phyloP scores from a whole-genome alignment of 2,113 vertebrate genomes.

The Podarcis cretensis region DNA sequence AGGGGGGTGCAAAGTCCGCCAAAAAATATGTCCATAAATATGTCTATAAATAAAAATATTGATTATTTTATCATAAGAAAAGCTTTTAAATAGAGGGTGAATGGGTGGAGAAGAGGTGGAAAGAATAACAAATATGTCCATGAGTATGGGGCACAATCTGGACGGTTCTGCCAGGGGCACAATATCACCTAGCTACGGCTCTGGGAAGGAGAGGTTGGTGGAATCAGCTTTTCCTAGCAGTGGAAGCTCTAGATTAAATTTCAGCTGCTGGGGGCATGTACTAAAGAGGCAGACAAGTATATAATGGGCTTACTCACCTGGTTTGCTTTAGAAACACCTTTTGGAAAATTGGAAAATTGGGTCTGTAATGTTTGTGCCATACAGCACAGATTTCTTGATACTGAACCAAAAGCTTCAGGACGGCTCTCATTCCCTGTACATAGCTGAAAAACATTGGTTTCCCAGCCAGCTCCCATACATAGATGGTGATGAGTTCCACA shows the following conservation, averaged over 20 bases:
- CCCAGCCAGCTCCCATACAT: constrained; percentile 41
- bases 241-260: background rate
- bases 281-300: too few relatives aligned
- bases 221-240: background rate
- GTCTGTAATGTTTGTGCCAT: constrained; percentile 44
- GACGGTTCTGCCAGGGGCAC: too few relatives aligned
- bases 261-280: background rate
- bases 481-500: constrained; percentile 42
- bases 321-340: constrained; percentile 53
- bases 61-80: too few relatives aligned
- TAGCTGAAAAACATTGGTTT: constrained; percentile 49
- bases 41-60: too few relatives aligned
- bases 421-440: constrained; percentile 42
- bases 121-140: too few relatives aligned
- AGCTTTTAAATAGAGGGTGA: too few relatives aligned
- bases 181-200: too few relatives aligned
- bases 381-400: constrained; percentile 33
- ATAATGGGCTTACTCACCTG: constrained; percentile 16
- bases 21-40: too few relatives aligned
- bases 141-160: too few relatives aligned
- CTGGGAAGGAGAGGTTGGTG: too few relatives aligned
- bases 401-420: constrained; percentile 36
- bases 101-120: too few relatives aligned
- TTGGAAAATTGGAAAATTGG: constrained; percentile 45
- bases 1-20: too few relatives aligned